Evolutionary conservation across 2,113 vertebrate genomes (phyloP), one percentile per base, ranked within the genome.

Genomic region (Garra rufa): DNA sequence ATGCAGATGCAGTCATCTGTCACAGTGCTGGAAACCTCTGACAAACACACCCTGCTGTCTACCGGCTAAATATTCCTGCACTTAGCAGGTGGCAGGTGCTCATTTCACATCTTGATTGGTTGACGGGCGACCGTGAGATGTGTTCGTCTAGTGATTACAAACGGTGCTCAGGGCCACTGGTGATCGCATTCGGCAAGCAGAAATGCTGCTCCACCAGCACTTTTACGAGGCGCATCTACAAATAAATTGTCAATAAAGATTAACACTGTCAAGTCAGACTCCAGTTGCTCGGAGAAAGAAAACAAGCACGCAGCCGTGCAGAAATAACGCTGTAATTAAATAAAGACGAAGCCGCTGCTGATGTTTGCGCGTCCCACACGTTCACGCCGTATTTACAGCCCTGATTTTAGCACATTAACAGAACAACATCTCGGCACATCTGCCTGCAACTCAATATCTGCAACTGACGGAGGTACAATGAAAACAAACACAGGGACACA

Each of bases 301-400:
- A 74, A 74, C 44, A 74, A 24, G 10, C 17, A 17, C 9, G 50
- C 50, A 55, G 17, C 70, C 34, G 7, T 74, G 70, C 73, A 75
- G 44, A 75, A 75, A 28, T 34, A 55, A 34, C 1, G 10, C 28
- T 55, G 74, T 76, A 55, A 76, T 76, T 76, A 76, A 76, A 76
- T 43, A 24, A 24, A 57, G 52, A 59, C 14, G 19, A 17, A 77
- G 52, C 21, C 28, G 50, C 48, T 34, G 48, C 48, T 76, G 75
- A 55, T 41, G 50, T 76, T 57, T 34, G 67, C 48, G 0, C 10
- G 14, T 50, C 26, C 19, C 30, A 57, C 50, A 77, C 75, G 15
- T 24, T 76, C 30, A 30, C 34, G 8, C 34, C 17, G 65, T 34
- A 19, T 69, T 69, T 30, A 69, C 15, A 30, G 48, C 44, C 21